Evolutionary conservation across 2,888 invertebrate genomes (phyloP).

Genomic region (Ditula angustiorana): DNA sequence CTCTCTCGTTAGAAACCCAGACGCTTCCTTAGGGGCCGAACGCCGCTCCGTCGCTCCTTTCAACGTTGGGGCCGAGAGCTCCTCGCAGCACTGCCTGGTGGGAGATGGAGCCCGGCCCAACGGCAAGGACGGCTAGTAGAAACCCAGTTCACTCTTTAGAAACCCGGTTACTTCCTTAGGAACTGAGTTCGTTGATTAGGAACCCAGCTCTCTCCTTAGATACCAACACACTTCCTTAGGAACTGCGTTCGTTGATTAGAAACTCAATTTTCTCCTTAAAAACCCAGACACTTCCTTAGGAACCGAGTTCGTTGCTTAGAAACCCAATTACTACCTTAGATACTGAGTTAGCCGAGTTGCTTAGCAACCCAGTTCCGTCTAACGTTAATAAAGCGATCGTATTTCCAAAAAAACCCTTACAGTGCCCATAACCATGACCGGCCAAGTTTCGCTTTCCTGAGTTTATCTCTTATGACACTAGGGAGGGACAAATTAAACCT

Average conservation of each 20-base stretch:
- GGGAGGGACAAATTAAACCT: no score
- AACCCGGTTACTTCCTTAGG: not conserved
- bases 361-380: no score
- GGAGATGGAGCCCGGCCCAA: constrained; percentile 48
- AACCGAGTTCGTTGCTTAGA: no score
- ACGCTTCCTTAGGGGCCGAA: not conserved
- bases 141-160: not conserved
- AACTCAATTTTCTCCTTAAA: not conserved
- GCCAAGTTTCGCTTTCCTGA: no score
- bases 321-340: no score
- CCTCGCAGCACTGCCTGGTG: constrained; percentile 51
- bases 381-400: no score
- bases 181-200: no score
- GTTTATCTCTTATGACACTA: no score
- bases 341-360: no score
- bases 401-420: no score
- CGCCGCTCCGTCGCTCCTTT: constrained; percentile 49
- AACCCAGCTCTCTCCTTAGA: no score
- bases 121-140: constrained; percentile 27
- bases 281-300: not conserved
- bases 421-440: no score
- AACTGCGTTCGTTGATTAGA: not conserved
- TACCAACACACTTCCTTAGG: not conserved
- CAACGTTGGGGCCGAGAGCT: constrained; percentile 57
- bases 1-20: not conserved